Base-by-base conservation (phyloP, 2,797 vertebrate species). In the Muscicapa comitata region DNA sequence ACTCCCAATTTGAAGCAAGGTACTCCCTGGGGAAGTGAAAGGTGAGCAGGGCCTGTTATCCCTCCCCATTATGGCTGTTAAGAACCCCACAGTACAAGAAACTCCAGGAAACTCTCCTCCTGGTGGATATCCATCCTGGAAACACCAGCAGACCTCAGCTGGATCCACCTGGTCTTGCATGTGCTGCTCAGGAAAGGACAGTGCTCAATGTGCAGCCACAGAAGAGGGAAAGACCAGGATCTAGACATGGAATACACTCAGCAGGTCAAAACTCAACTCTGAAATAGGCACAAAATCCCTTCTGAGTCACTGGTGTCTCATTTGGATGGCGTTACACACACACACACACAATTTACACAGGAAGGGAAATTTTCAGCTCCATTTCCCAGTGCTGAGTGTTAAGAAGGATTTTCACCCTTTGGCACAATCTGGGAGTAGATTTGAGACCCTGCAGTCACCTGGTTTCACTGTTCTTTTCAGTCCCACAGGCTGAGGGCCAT, bases 1-100 rank as follows among this genome's bases (percentile, higher is more conserved):
- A n/a, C 28, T 40, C 20, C 20, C 1, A 6, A 0, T 3, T 0
- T 29, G 61, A 35, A 48, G 42, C 10, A 20, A 67, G 26, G 31
- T 5, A 19, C 23, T 75, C 54, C 75, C 43, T 15, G 11, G 12
- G 38, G 47, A 57, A 51, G 47, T 0, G 19, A 45, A 19, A 47
- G 62, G 85, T 12, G 37, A 91, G 57, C 68, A 29, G 47, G 8
- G n/a, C n/a, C 13, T 0, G 0, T 31, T 26, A 17, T 1, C 50
- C 7, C 55, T 66, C n/a, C 37, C 33, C 8, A 3, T 1, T 7
- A 33, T 4, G 55, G 23, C 31, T 7, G 2, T 0, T 17, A 40
- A 37, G 62, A 65, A 57, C 4, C n/a, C 1, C 8, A 74, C 0
- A 67, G 68, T 4, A 14, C 6, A 28, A n/a, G 37, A n/a, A 65